A percentile compares a stretch with the other conserved stretches of the same genome.
These are phyloP conservation scores for Sphyrna mokarran DNA, from an alignment of 2,113 vertebrate species.

Conservation along the genomic window DNA sequence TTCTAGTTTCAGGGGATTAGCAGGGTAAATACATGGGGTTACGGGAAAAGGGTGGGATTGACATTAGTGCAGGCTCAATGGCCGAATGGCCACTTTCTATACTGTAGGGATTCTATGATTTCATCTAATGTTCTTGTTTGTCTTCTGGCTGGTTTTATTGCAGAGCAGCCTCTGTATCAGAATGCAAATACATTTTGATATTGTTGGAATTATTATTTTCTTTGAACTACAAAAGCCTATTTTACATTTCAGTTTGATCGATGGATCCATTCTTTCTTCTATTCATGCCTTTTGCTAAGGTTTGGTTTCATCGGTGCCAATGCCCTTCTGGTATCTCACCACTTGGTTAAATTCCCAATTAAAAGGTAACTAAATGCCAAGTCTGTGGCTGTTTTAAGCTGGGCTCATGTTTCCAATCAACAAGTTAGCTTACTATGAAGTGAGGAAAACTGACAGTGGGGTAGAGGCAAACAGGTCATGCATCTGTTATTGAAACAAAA, in stretches of 20 bases:
- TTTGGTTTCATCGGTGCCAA: not conserved
- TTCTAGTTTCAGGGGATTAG: no score
- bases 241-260: not conserved
- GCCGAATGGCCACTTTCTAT: no score
- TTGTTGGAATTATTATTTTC: not conserved
- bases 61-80: no score
- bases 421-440: not conserved
- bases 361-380: not conserved
- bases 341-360: not conserved
- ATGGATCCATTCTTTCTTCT: not conserved
- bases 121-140: not conserved
- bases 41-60: no score
- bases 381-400: not conserved
- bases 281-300: not conserved
- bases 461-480: not conserved
- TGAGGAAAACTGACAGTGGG: not conserved
- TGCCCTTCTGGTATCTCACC: not conserved
- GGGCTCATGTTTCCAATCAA: not conserved
- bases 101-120: no score
- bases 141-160: not conserved
- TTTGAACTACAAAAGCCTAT: not conserved
- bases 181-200: not conserved
- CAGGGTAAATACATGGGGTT: no score
- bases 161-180: not conserved
- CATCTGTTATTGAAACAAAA: not conserved